Evolutionary conservation across 2,888 invertebrate species (phyloP).

Genomic region (Acanthacorydalis orientalis): DNA sequence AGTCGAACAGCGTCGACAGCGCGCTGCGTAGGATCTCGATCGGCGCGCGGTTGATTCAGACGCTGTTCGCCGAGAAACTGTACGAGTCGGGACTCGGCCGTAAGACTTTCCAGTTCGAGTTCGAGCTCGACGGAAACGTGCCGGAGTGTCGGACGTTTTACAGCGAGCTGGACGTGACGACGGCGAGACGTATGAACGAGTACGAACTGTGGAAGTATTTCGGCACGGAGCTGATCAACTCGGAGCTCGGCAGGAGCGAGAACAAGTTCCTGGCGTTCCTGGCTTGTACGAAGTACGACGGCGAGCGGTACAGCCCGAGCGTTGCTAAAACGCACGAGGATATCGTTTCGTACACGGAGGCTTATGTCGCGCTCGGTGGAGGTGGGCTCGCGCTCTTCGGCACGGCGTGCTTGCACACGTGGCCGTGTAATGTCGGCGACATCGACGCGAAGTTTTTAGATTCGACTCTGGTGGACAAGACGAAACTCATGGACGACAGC

Average conservation of each 20-base stretch:
- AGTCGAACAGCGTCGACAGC: conserved; percentile 41
- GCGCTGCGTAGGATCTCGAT: conserved; percentile 61
- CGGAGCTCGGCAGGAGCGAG: conserved; percentile 40
- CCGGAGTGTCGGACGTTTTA: conserved; percentile 55
- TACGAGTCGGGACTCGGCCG: conserved; percentile 58
- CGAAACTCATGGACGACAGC: conserved; percentile 75
- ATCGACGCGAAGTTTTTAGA: conserved; percentile 42
- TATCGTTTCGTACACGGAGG: conserved; percentile 50
- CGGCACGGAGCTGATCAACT: conserved; percentile 69
- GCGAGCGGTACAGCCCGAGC: conserved; percentile 31
- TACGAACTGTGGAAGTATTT: conserved; percentile 71
- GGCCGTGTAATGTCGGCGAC: conserved; percentile 59
- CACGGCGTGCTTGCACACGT: conserved; percentile 76
- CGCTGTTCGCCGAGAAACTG: conserved; percentile 74
- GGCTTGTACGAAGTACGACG: conserved; percentile 68
- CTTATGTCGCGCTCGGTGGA: conserved; percentile 79
- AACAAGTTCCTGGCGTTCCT: conserved; percentile 81
- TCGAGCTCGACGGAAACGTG: conserved; percentile 35
- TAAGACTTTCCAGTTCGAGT: conserved; percentile 68
- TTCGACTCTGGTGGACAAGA: conserved; percentile 47
- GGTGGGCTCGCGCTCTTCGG: conserved; percentile 86
- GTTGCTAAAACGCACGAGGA: conserved; percentile 50
- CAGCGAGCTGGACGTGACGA: conserved; percentile 49
- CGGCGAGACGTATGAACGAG: conserved; percentile 56
- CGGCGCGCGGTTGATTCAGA: conserved; percentile 67